Evolutionary conservation across 1,140 invertebrate genomes (phyloP), one percentile per base, ranked within the genome.

Genomic region (Eriosoma lanigerum): DNA sequence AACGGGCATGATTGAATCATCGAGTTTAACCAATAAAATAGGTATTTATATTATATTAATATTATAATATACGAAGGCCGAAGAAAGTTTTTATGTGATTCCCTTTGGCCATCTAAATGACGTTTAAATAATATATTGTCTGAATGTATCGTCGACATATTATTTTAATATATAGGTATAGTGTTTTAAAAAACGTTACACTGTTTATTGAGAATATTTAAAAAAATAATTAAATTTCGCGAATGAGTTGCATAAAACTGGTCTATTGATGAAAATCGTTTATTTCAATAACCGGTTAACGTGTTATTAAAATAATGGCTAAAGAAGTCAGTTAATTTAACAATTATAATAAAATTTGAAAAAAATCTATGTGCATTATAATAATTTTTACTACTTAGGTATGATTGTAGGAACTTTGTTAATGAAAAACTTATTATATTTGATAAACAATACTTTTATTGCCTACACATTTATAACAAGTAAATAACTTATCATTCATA

Each of bases 41-140:
- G 15, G 32, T 29, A 62, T 4, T 44, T 46, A 44, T 32, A 44
- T 32, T 38, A 38, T 58, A 60, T 15, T 3, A 26, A 15, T 32
- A 38, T 64, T 32, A 32, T n/a, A 12, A 38, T n/a, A 12, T 70
- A 26, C 21, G 66, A 26, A 48, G 13, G 44, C 44, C 21, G 44
- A 70, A 70, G 66, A 70, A 70, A 70, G 66, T 70, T 70, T 68
- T 6, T 15, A 15, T 17, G n/a, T 19, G 66, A 70, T 70, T 48
- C 38, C 66, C 44, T 26, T 48, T 26, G 66, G 66, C 66, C 66
- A 70, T 26, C 3, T n/a, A 54, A 48, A 13, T 10, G 9, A 44
- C 44, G 44, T 70, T 6, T 17, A 48, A 70, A 70, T 48, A 44
- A 66, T 66, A 66, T 8, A 48, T 46, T 44, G 60, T 64, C n/a